Percentiles rank a stretch among this genome's conserved stretches.
These are phyloP conservation scores for Leptestheria dahalacensis DNA, from an alignment of 1,140 invertebrate genomes.

Conservation along the genomic window DNA sequence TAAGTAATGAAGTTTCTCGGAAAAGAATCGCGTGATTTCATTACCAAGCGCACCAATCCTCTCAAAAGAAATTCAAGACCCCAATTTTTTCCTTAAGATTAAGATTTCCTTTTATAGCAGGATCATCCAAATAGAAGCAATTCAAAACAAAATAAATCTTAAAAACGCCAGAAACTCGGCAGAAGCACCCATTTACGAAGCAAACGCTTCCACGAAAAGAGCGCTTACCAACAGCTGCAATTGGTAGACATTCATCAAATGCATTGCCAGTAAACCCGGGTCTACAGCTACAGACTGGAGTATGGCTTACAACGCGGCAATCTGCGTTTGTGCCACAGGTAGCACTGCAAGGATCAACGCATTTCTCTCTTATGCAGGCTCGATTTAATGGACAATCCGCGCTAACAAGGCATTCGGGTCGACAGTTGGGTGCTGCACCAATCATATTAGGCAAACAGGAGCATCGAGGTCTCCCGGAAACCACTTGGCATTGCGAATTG, in stretches of 20 bases:
- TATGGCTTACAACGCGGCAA: slow-evolving; percentile 41
- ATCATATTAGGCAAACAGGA: slow-evolving; percentile 42
- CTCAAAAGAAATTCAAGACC: no score
- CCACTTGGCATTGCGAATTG: slow-evolving; percentile 58
- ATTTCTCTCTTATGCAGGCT: slow-evolving; percentile 30
- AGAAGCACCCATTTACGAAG: no score
- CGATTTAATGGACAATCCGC: slow-evolving; percentile 55
- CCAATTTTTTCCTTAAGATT: no score
- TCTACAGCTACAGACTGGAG: slow-evolving; percentile 49
- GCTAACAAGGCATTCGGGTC: slow-evolving; percentile 69
- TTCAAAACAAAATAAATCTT: no score
- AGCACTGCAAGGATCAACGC: slow-evolving; percentile 51
- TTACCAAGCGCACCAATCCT: no score
- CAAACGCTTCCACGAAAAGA: neutral
- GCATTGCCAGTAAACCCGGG: slow-evolving; percentile 60
- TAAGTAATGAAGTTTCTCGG: no score
- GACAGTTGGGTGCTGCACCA: slow-evolving; percentile 32
- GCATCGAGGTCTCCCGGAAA: slow-evolving; percentile 58
- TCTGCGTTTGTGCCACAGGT: slow-evolving; percentile 34
- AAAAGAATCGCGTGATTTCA: no score
- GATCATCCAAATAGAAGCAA: no score
- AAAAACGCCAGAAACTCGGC: no score
- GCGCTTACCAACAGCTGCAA: neutral
- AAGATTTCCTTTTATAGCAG: no score
- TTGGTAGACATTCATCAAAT: slow-evolving; percentile 35